Evolutionary conservation across 2,113 vertebrate species (phyloP), one percentile per base, ranked within the genome.

Genomic region (Prionailurus bengalensis): DNA sequence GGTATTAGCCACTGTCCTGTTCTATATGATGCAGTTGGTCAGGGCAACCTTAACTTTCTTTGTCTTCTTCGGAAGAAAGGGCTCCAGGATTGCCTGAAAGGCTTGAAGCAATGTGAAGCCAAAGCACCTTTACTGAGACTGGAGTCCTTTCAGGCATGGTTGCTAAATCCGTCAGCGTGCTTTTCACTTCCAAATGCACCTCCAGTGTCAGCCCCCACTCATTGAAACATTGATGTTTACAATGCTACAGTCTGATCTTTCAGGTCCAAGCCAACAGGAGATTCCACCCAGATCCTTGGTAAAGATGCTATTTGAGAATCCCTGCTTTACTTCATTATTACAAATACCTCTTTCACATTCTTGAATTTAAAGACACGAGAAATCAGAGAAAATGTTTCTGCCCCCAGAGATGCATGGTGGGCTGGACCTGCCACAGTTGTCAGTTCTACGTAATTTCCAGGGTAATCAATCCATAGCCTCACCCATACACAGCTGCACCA

Each of bases 241-340:
- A 63, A 99, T 99, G 82, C 99, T 99, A 48, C 99, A 99, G 97
- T 99, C 99, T 55, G 99, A 99, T 76, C 99, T 99, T 97, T 99
- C 99, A 25, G 99, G 99, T 42, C 99, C 99, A 51, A 99, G 98
- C 99, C 99, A 99, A 96, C 99, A 99, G 98, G 99, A 99, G 92
- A 99, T 99, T 79, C 99, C 98, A 70, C 99, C 99, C 98, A 99
- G 98, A 98, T 99, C 99, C 97, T 99, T 99, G 82, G 99, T 99
- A 97, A 99, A 99, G 98, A 99, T 98, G 97, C 99, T 99, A 97
- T 99, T 99, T 96, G 99, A 99, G 81, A 99, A 99, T 39, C 99
- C 99, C 97, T 99, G 99, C 90, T 99, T 99, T 16, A 99, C 99
- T 98, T 99, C 99, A 76, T 99, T 99, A 98, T 99, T 99, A 99